Percentiles rank a stretch among this genome's conserved stretches.
phyloP scores from a whole-genome alignment of 2,888 invertebrate species.

The Drosophila mulleri region DNA sequence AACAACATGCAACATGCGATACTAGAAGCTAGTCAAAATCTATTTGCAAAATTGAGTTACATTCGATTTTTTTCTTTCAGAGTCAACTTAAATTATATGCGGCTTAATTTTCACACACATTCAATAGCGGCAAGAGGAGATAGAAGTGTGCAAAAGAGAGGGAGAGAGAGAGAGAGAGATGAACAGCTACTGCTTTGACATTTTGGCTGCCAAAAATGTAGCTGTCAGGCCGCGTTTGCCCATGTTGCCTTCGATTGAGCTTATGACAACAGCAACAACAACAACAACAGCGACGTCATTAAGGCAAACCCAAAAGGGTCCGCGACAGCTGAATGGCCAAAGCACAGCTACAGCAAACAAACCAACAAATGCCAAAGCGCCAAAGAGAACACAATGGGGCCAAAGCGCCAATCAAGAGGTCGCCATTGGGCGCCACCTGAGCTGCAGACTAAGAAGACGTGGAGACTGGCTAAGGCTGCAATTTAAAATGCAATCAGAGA shows the following conservation, averaged over 20 bases:
- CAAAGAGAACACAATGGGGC: conserved; percentile 1
- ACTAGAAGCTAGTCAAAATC: conserved; percentile 43
- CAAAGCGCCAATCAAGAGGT: conserved; percentile 3
- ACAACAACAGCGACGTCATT: conserved; percentile 33
- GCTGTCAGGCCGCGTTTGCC: conserved; percentile 1
- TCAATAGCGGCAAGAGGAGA: background rate
- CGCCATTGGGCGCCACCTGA: conserved; percentile 10
- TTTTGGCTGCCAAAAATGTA: conserved; percentile 38
- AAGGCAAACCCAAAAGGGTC: conserved; percentile 21
- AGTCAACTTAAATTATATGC: conserved; percentile 78
- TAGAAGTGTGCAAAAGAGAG: too few species aligned
- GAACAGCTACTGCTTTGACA: conserved; percentile 50
- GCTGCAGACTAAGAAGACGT: background rate
- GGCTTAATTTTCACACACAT: conserved; percentile 65
- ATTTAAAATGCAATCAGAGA: background rate
- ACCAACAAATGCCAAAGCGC: conserved; percentile 29
- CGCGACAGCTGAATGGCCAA: conserved; percentile 23
- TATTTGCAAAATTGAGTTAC: conserved; percentile 73
- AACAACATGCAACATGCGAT: conserved; percentile 1
- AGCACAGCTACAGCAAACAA: background rate
- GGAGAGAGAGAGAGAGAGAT: background rate
- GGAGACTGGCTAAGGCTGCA: background rate
- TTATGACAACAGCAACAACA: conserved; percentile 65
- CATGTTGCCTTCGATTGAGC: conserved; percentile 45
- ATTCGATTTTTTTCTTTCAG: conserved; percentile 74